Evolutionary conservation across 1,140 invertebrate species (phyloP).

Genomic region (silkworm (Bombyx mori)): ASM3026992v2 NC_085129.1:5487001-5487500

Average conservation of each 20-base stretch:
- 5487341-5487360: conserved; percentile 79
- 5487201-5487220: conserved; percentile 81
- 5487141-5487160: conserved; percentile 81
- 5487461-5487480: conserved; percentile 80
- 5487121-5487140: conserved; percentile 82
- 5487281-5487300: conserved; percentile 80
- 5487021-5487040: conserved; percentile 84
- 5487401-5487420: conserved; percentile 77
- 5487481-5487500: conserved; percentile 77
- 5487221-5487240: conserved; percentile 83
- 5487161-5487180: conserved; percentile 81
- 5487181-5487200: conserved; percentile 81
- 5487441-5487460: conserved; percentile 74
- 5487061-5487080: conserved; percentile 80
- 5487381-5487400: conserved; percentile 77
- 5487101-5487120: conserved; percentile 82
- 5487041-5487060: conserved; percentile 83
- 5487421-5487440: conserved; percentile 78
- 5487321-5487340: conserved; percentile 86
- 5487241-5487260: conserved; percentile 84
- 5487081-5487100: conserved; percentile 82
- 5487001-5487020: conserved; percentile 82
- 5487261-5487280: conserved; percentile 85
- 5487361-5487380: conserved; percentile 75
- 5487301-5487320: conserved; percentile 77